Evolutionary conservation across 1,140 invertebrate species (phyloP).

Genomic region (Drosophila tani): DNA sequence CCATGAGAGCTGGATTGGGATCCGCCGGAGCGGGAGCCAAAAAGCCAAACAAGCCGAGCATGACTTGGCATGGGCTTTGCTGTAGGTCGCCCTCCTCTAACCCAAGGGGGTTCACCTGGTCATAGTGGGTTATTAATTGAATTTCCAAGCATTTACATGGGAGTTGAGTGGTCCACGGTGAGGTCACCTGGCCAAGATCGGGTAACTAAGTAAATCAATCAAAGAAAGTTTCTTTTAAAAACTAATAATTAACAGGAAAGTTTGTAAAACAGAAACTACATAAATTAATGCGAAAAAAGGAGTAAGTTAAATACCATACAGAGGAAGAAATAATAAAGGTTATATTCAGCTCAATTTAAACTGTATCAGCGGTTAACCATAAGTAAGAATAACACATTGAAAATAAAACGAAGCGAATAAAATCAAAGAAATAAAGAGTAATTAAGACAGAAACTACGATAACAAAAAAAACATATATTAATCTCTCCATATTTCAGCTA

Average conservation of each 20-base stretch:
- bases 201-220: slow-evolving; percentile 11
- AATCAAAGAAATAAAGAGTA: no score
- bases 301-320: neutral
- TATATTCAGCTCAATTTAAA: no score
- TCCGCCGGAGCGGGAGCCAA: slow-evolving; percentile 12
- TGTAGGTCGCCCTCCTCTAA: slow-evolving; percentile 32
- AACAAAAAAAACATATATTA: neutral
- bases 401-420: no score
- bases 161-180: slow-evolving; percentile 19
- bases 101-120: slow-evolving; percentile 18
- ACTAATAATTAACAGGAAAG: slow-evolving; percentile 13
- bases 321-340: neutral
- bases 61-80: slow-evolving; percentile 44
- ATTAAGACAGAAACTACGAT: no score
- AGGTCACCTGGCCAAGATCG: slow-evolving; percentile 1
- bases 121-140: slow-evolving; percentile 56
- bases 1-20: slow-evolving; percentile 12
- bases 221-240: slow-evolving; percentile 24
- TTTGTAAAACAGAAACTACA: neutral
- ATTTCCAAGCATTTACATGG: slow-evolving; percentile 57
- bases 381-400: no score
- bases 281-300: neutral
- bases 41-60: slow-evolving; percentile 21
- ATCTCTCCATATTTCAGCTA: no score
- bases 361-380: neutral